Evolutionary conservation across 2,797 vertebrate genomes (phyloP), one percentile per base, ranked within the genome.

Genomic region (Balearica regulorum): DNA sequence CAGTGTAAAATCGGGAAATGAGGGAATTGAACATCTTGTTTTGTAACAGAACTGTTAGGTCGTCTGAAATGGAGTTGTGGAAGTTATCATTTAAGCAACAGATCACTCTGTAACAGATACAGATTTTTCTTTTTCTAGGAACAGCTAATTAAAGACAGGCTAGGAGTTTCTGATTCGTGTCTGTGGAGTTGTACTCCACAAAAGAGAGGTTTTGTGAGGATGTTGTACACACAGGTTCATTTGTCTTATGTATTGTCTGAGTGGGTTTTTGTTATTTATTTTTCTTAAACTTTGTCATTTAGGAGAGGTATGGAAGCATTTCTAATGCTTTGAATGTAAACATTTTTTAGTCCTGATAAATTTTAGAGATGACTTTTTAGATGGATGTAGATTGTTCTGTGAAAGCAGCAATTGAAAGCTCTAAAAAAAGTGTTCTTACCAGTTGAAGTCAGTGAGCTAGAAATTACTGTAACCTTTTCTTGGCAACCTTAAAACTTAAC

Each of bases 131-230:
- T 92, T 78, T 61, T 88, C 65, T 31, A 65, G 82, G 78, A 89
- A 75, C 41, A 92, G 24, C 46, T 95, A 69, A 90, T 94, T 68
- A 53, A 88, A 93, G 79, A 73, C 76, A 95, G 48, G 39, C 55
- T 48, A n/a, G n/a, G 64, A 70, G 33, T 76, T 72, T 87, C 54
- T 87, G 51, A 48, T 9, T 41, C 4, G 11, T 66, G 89, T 69
- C 35, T 64, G 13, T 82, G 51, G 73, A 84, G 70, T 26, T 46
- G 3, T 51, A n/a, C 26, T 84, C 66, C 68, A 58, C 68, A 26
- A 60, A 62, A 82, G 61, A 62, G 33, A 33, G 49, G 17, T 55
- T 87, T 86, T 83, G 19, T 70, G 31, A 84, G 61, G 73, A 20
- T 2, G 5, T 20, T 13, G 39, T 31, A 77, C n/a, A 48, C 16